These are phyloP conservation scores for Astropecten irregularis DNA, from an alignment of 53 echinoderm and acorn worm species.

Conservation along the genomic window DNA sequence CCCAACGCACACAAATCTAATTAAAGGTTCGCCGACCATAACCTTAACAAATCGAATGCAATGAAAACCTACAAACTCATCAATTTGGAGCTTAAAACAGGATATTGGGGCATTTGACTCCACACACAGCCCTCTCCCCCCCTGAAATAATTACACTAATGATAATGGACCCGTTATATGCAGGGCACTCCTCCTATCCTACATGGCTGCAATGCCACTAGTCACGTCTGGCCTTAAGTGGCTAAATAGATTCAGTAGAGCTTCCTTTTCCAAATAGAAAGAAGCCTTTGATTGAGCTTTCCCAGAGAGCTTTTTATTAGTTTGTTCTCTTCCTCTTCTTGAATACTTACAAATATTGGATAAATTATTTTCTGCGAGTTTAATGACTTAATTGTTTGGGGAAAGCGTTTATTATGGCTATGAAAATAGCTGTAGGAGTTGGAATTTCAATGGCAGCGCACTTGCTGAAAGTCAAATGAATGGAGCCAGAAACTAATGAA, in stretches of 20 bases:
- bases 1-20: conserved; percentile 32
- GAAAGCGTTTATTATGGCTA: too few relatives aligned
- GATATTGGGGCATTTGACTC: background rate
- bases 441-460: too few relatives aligned
- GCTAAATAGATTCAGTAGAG: background rate
- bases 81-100: conserved; percentile 2
- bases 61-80: conserved; percentile 31
- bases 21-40: conserved; percentile 30
- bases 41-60: conserved; percentile 46
- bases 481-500: too few relatives aligned
- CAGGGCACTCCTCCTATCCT: background rate
- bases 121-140: background rate
- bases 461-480: too few relatives aligned
- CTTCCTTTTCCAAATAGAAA: background rate
- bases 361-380: too few relatives aligned
- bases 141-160: conserved; percentile 30
- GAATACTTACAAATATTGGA: too few relatives aligned
- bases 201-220: too few relatives aligned
- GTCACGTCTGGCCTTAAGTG: conserved; percentile 2
- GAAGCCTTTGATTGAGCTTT: background rate
- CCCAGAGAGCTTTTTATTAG: too few relatives aligned
- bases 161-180: background rate
- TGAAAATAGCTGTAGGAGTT: too few relatives aligned
- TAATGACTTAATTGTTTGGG: too few relatives aligned
- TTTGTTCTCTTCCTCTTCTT: too few relatives aligned